Evolutionary conservation across 2,888 invertebrate species (phyloP), one percentile per base, ranked within the genome.

Genomic region (Napeogenes inachia): DNA sequence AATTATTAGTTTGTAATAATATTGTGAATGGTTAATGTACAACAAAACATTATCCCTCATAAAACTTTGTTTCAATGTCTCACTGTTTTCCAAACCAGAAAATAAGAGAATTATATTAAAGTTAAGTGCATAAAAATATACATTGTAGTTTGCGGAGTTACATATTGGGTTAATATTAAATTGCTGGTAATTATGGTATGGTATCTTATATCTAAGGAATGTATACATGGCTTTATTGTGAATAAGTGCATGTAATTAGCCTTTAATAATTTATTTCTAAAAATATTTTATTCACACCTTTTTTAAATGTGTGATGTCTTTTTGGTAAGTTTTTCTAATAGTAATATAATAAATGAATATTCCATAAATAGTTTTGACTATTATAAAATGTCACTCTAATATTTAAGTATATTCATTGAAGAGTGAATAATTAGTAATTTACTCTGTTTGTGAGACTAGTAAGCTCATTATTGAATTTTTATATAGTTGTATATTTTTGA

Each of bases 231-330:
- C 57, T 59, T 61, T 42, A 59, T 59, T 53, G 35, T 47, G 30
- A 65, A 54, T 59, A 59, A 55, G 61, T 65, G 59, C 60, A 59
- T 57, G 50, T 59, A 62, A 42, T 57, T 64, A 59, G 54, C 59
- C 60, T 59, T 45, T 61, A 33, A 54, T 58, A 56, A 59, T 56
- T 60, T 66, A 66, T 61, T 55, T 57, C 62, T 68, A 68, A 68
- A 58, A 56, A 69, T 63, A 64, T 59, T 74, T 70, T 62, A 70
- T 70, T 79, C 77, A 80, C 78, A 81, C 85, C 84, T 79, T 87
- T 84, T 69, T 73, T 73, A 85, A 86, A 85, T 81, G 84, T 84
- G 80, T 71, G 82, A 76, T 75, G 78, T 82, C 76, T 84, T 85
- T 85, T 84, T 83, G 78, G 82, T 80, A 73, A 13, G 42, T 54